Conservation (phyloP, 2,113 vertebrate species). For the Lates calcarifer region DNA sequence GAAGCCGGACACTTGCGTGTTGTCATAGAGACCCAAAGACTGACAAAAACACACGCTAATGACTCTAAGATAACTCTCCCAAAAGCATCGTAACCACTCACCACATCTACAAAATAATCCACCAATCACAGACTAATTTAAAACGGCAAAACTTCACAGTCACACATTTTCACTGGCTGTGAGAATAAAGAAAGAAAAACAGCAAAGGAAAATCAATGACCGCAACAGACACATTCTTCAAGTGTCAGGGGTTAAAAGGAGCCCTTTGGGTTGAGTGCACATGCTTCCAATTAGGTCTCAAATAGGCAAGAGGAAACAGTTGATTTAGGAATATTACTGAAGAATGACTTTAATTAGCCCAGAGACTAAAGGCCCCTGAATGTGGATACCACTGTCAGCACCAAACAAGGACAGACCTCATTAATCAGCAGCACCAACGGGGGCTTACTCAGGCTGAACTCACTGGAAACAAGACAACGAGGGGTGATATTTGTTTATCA, state of each 20-base stretch:
- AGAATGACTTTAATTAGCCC: constrained; percentile 80
- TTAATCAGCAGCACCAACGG: constrained; percentile 38
- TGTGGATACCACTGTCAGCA: constrained; percentile 31
- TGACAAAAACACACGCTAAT: neutral
- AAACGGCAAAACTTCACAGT: neutral
- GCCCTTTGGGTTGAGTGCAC: constrained; percentile 61
- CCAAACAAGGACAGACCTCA: constrained; percentile 35
- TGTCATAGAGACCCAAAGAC: neutral
- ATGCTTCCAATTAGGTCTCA: constrained; percentile 76
- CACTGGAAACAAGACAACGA: constrained; percentile 12
- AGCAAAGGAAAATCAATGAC: constrained; percentile 36
- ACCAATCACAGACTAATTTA: neutral
- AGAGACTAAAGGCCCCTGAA: constrained; percentile 53
- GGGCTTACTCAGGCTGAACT: neutral
- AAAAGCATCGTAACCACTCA: neutral
- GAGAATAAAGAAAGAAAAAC: constrained; percentile 17
- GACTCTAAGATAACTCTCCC: neutral
- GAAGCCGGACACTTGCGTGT: constrained; percentile 11
- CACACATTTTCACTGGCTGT: neutral
- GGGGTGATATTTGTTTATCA: constrained; percentile 23
- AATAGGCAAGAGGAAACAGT: constrained; percentile 72
- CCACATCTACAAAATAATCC: neutral
- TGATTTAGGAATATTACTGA: constrained; percentile 76
- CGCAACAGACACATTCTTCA: constrained; percentile 60
- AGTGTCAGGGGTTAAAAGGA: constrained; percentile 69